These are phyloP conservation scores for Eupithecia subumbrata DNA, from an alignment of 2,888 invertebrate genomes.

Conservation along the genomic window DNA sequence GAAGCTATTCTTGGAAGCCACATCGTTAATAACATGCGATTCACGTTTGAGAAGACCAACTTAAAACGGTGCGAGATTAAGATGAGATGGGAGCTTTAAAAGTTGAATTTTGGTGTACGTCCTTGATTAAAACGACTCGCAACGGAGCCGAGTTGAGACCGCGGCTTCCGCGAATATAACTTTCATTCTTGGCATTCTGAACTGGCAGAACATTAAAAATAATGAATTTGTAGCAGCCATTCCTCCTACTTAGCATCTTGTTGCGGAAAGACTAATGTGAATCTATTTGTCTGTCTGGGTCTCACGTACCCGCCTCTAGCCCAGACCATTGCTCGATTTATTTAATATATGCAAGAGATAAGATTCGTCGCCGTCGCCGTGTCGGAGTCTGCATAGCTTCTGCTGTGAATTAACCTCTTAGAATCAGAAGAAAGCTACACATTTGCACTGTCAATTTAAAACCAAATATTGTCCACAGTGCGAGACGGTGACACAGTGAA, in stretches of 20 bases:
- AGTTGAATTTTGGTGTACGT: slow-evolving; percentile 36
- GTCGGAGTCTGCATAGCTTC: neutral
- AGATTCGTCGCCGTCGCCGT: neutral
- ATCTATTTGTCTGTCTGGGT: slow-evolving; percentile 38
- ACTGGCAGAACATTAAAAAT: slow-evolving; percentile 38
- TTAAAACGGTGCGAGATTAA: slow-evolving; percentile 25
- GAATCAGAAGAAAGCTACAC: neutral
- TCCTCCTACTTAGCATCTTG: slow-evolving; percentile 39
- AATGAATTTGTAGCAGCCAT: slow-evolving; percentile 36
- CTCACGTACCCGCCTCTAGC: slow-evolving; percentile 13
- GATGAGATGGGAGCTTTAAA: slow-evolving; percentile 18
- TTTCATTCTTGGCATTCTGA: slow-evolving; percentile 45
- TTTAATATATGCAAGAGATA: slow-evolving; percentile 16
- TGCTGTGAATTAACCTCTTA: neutral
- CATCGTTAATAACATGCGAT: slow-evolving; percentile 45
- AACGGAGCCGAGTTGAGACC: slow-evolving; percentile 25
- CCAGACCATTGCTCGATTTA: slow-evolving; percentile 9
- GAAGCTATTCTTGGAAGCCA: slow-evolving; percentile 45
- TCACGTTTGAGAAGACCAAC: slow-evolving; percentile 42
- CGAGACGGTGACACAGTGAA: slow-evolving; percentile 99
- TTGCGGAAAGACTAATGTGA: slow-evolving; percentile 40
- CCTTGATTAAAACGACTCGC: slow-evolving; percentile 37
- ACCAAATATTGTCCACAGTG: slow-evolving; percentile 85
- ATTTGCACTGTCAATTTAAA: slow-evolving; percentile 1
- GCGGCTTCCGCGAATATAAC: slow-evolving; percentile 46